Evolutionary conservation across 1,140 invertebrate species (phyloP).

Genomic region (Diabrotica undecimpunctata): DNA sequence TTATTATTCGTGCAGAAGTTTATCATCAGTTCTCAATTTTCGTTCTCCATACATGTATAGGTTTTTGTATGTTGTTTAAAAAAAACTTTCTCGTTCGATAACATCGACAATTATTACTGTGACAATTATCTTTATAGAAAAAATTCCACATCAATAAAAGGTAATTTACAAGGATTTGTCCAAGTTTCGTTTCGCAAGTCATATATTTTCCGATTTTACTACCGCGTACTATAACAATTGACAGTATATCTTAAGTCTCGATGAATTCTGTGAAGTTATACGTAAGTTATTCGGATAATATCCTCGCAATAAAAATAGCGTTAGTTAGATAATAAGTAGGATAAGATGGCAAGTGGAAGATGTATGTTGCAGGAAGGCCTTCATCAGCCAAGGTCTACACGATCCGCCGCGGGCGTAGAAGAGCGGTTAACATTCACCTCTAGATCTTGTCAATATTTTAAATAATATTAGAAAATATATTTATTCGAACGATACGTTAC

Average conservation of each 20-base stretch:
- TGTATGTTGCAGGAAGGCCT: constrained; percentile 30
- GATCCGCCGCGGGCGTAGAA: constrained; percentile 18
- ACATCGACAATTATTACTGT: too few species aligned
- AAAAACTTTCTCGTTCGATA: too few species aligned
- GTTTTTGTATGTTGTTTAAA: too few species aligned
- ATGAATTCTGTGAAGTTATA: constrained; percentile 8
- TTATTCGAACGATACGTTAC: not conserved
- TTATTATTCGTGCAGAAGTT: too few species aligned
- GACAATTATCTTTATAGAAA: too few species aligned
- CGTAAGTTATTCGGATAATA: constrained; percentile 18
- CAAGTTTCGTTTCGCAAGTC: not conserved
- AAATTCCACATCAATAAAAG: too few species aligned
- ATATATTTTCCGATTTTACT: not conserved
- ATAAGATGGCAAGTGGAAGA: constrained; percentile 28
- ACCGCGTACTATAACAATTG: not conserved
- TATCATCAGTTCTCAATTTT: too few species aligned
- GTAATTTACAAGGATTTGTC: not conserved
- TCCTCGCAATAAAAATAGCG: constrained; percentile 20
- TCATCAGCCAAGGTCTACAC: constrained; percentile 30
- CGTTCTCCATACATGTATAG: too few species aligned
- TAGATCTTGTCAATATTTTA: constrained; percentile 27
- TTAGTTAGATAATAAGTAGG: constrained; percentile 22
- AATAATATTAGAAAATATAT: constrained; percentile 25
- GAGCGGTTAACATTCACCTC: constrained; percentile 23
- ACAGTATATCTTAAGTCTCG: not conserved